A percentile compares a stretch with the other conserved stretches of the same genome.
Conservation (phyloP, 2,888 invertebrate species). For the Gastrophysa polygoni region DNA sequence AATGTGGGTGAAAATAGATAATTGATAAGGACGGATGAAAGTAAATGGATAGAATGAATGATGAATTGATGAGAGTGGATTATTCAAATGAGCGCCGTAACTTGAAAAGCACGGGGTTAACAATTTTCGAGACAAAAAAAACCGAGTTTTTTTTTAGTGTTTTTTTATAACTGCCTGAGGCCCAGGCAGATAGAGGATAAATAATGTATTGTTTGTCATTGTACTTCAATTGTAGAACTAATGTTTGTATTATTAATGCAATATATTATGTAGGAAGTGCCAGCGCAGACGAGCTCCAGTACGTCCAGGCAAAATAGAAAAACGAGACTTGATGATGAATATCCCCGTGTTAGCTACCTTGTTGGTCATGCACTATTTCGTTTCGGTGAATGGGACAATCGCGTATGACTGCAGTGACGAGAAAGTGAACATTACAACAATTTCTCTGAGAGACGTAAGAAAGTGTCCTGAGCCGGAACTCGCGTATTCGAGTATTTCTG, state of each 20-base stretch:
- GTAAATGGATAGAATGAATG: neutral
- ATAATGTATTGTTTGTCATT: too few relatives aligned
- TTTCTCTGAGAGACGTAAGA: constrained; percentile 15
- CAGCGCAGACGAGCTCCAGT: neutral
- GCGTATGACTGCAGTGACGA: constrained; percentile 22
- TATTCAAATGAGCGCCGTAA: too few relatives aligned
- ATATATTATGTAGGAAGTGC: neutral
- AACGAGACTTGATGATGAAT: too few relatives aligned
- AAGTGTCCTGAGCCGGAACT: constrained; percentile 17
- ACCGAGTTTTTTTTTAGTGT: neutral
- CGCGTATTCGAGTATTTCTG: constrained; percentile 3
- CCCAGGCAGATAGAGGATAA: neutral
- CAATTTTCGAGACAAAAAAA: neutral
- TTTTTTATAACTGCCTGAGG: neutral
- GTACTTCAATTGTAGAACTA: too few relatives aligned
- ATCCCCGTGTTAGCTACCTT: neutral
- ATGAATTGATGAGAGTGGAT: too few relatives aligned
- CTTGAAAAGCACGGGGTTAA: neutral
- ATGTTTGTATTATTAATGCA: too few relatives aligned
- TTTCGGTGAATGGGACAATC: neutral
- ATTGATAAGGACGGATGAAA: neutral
- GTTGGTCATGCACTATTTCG: neutral
- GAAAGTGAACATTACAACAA: constrained; percentile 9
- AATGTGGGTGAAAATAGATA: neutral
- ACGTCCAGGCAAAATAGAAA: neutral